These are phyloP conservation scores for Apostichopus parvimensis DNA, from an alignment of 35 echinoderm and acorn worm species.

Conservation along the genomic window DNA sequence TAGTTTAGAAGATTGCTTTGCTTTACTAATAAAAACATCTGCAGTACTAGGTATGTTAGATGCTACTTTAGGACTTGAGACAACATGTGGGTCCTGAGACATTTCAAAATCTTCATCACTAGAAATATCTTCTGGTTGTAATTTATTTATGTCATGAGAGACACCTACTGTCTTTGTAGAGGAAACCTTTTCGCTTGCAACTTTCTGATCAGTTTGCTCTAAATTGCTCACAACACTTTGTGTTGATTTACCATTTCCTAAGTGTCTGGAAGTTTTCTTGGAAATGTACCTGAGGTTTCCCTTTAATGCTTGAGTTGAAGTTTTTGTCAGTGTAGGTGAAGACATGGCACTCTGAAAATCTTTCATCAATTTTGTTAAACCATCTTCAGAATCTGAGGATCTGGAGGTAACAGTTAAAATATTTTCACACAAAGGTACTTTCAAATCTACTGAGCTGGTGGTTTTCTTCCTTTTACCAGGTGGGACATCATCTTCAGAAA, in stretches of 20 bases:
- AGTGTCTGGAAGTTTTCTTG: not conserved
- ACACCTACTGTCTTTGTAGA: not conserved
- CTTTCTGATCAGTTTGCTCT: not conserved
- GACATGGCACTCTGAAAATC: constrained; percentile 48
- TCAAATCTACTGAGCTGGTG: not conserved
- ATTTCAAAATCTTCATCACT: constrained; percentile 47
- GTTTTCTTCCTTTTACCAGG: not conserved
- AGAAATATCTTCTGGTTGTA: constrained; percentile 33
- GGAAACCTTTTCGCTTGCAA: not conserved
- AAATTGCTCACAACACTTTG: not conserved
- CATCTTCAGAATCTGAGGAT: constrained; percentile 42
- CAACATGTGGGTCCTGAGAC: not conserved
- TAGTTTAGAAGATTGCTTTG: not conserved
- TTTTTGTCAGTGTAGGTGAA: not conserved
- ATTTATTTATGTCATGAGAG: not conserved
- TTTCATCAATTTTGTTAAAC: constrained; percentile 36
- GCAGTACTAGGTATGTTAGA: not conserved
- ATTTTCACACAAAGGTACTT: not conserved
- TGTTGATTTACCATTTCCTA: not conserved
- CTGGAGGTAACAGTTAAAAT: not conserved
- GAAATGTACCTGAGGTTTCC: constrained; percentile 4
- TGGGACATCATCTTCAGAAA: not conserved
- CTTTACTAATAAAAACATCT: not conserved
- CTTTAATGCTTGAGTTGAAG: not conserved
- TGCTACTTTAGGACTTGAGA: not conserved